phyloP scores from a whole-genome alignment of 2,888 invertebrate species.

The Lordiphosa andalusiaca region DNA sequence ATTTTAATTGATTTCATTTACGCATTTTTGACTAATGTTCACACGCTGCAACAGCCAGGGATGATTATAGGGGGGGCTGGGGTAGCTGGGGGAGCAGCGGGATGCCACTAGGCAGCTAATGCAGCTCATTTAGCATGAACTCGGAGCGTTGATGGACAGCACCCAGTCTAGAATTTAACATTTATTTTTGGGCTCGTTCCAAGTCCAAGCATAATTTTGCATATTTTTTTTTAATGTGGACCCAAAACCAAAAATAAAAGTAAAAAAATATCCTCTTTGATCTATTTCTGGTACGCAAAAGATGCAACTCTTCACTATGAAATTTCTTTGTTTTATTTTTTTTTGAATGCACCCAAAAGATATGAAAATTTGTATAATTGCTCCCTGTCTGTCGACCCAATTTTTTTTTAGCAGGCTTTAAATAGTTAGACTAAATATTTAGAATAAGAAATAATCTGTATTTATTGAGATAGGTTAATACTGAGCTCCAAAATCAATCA shows the following conservation, averaged over 20 bases:
- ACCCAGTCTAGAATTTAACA: slow-evolving; percentile 22
- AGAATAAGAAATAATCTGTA: too few relatives aligned
- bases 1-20: slow-evolving; percentile 69
- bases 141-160: slow-evolving; percentile 57
- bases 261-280: slow-evolving; percentile 48
- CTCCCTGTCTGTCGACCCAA: slow-evolving; percentile 2
- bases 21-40: slow-evolving; percentile 60
- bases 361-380: slow-evolving; percentile 51
- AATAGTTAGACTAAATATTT: too few relatives aligned
- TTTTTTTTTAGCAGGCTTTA: too few relatives aligned
- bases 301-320: slow-evolving; percentile 22
- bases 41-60: slow-evolving; percentile 24
- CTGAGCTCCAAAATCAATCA: too few relatives aligned
- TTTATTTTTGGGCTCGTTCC: slow-evolving; percentile 29
- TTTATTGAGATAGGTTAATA: too few relatives aligned
- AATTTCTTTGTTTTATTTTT: slow-evolving; percentile 15
- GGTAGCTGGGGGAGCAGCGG: slow-evolving; percentile 10
- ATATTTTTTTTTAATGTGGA: neutral
- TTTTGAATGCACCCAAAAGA: slow-evolving; percentile 17
- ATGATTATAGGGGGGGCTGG: neutral
- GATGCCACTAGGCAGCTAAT: slow-evolving; percentile 22
- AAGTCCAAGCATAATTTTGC: slow-evolving; percentile 21
- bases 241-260: slow-evolving; percentile 20
- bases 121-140: slow-evolving; percentile 57
- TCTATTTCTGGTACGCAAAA: slow-evolving; percentile 45